Percentiles rank a stretch among this genome's conserved stretches.
Evolutionary conservation across 2,113 vertebrate species (phyloP).

Genomic region (Trogon melanurus): DNA sequence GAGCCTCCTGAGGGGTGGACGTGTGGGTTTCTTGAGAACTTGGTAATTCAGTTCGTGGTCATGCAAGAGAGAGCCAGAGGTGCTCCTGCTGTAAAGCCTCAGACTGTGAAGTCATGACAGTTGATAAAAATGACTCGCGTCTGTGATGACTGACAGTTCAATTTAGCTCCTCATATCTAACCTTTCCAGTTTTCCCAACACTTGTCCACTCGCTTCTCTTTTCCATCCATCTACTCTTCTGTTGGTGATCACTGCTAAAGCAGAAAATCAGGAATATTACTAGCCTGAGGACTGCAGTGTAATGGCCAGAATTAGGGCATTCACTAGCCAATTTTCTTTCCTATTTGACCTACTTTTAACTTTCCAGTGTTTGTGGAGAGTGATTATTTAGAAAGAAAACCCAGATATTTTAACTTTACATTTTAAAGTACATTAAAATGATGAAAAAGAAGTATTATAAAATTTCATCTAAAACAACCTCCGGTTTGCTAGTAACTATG

Average conservation of each 20-base stretch:
- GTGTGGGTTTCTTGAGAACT: neutral
- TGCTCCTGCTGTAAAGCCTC: neutral
- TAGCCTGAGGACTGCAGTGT: neutral
- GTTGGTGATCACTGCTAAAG: neutral
- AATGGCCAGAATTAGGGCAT: neutral
- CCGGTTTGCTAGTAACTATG: neutral
- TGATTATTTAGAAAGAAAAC: conserved; percentile 31
- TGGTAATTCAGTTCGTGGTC: neutral
- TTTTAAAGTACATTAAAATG: neutral
- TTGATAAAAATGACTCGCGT: neutral
- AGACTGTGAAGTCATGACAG: neutral
- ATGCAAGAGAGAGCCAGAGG: neutral
- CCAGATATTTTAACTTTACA: neutral
- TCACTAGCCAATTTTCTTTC: neutral
- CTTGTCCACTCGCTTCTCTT: neutral
- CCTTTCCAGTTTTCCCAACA: neutral
- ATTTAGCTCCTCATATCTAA: neutral
- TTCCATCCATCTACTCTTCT: neutral
- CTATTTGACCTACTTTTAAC: neutral
- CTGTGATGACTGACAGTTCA: neutral
- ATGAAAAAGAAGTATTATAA: neutral
- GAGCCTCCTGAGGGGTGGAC: neutral
- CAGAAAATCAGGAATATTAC: neutral
- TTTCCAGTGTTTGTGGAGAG: neutral
- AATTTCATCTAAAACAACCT: neutral